A percentile compares a stretch with the other conserved stretches of the same genome.
phyloP scores from a whole-genome alignment of 2,113 vertebrate genomes.

The Mobula hypostoma region DNA sequence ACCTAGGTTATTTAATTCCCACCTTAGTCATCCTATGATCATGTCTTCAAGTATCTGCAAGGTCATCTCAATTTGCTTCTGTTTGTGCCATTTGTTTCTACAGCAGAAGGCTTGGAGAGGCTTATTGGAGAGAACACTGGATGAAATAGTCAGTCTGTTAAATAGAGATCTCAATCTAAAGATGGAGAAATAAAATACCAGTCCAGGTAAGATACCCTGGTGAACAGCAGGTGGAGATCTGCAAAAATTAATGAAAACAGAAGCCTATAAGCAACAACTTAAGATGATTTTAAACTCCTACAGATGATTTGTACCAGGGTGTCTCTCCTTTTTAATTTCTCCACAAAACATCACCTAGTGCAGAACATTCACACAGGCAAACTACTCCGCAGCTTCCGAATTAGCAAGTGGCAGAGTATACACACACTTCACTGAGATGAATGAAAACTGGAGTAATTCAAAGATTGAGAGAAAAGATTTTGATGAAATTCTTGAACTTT shows the following conservation, averaged over 20 bases:
- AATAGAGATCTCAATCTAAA: background rate
- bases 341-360: background rate
- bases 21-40: too few species aligned
- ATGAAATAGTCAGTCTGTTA: background rate
- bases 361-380: background rate
- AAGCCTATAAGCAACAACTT: background rate
- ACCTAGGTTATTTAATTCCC: too few species aligned
- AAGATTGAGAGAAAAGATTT: background rate
- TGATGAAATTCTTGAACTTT: background rate
- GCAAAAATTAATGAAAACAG: background rate
- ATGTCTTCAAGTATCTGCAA: too few species aligned
- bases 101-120: too few species aligned
- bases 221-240: background rate
- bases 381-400: background rate
- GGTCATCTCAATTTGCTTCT: too few species aligned
- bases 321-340: background rate
- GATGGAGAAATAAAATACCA: background rate
- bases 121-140: background rate
- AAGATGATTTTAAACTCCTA: background rate
- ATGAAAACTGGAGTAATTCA: background rate
- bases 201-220: background rate
- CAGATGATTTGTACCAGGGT: conserved; percentile 1
- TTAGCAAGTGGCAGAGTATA: background rate
- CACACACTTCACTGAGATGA: background rate
- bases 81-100: too few species aligned